A percentile compares a stretch with the other conserved stretches of the same genome.
phyloP scores from a whole-genome alignment of 2,113 vertebrate species.

The Suncus etruscus region DNA sequence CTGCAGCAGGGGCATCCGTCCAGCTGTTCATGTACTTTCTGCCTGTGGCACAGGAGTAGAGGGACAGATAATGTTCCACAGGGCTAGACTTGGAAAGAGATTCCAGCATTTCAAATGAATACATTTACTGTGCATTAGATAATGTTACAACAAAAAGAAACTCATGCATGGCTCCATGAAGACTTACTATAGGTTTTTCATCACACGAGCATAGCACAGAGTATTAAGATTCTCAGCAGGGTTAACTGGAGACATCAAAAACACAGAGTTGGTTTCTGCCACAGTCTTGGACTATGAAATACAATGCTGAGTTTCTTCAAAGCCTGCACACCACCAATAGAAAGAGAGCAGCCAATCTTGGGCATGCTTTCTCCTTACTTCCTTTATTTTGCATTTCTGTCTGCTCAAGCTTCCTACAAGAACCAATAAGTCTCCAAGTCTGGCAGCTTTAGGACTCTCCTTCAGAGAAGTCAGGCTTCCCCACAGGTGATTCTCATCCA shows the following conservation, averaged over 20 bases:
- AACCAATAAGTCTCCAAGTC: background rate
- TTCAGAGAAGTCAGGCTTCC: too few relatives aligned
- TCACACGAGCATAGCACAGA: background rate
- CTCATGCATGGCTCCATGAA: too few relatives aligned
- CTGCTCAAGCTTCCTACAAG: too few relatives aligned
- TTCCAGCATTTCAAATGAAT: background rate
- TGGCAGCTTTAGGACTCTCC: too few relatives aligned
- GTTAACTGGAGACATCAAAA: background rate
- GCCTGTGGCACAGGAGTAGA: background rate
- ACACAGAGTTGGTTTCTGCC: too few relatives aligned
- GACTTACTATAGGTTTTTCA: background rate
- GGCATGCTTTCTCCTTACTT: background rate
- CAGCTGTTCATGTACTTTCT: constrained; percentile 1
- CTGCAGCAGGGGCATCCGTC: background rate
- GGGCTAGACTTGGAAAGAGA: constrained; percentile 11
- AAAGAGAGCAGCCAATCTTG: accelerated
- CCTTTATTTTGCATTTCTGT: too few relatives aligned
- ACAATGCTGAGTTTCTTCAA: background rate
- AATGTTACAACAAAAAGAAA: background rate
- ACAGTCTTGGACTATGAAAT: background rate
- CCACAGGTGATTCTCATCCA: too few relatives aligned
- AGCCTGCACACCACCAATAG: background rate
- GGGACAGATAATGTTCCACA: background rate
- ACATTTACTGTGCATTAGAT: background rate
- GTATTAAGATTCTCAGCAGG: background rate